Evolutionary conservation across 1,140 invertebrate genomes (phyloP), one percentile per base, ranked within the genome.

Genomic region (Drosophila mauritiana): DNA sequence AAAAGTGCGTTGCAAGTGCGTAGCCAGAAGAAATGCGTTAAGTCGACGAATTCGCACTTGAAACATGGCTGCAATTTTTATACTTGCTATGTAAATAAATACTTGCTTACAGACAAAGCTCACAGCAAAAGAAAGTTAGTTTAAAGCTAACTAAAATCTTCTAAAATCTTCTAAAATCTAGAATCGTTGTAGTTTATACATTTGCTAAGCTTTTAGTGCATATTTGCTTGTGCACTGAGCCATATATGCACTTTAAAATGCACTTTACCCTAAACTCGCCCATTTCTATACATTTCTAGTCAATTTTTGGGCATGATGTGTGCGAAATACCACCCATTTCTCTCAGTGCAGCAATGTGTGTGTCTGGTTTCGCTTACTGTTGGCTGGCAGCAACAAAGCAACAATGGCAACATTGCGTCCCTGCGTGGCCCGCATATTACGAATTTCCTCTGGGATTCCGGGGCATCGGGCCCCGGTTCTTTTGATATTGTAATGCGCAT

Each of bases 401-500:
- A 43, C 40, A 64, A 42, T 27, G 5, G 45, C 67, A 64, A 62
- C 55, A 62, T 57, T 31, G 54, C 53, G 52, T 39, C 62, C 58
- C 59, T 13, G 59, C 25, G n/a, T 57, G 54, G 54, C 43, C 62
- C 77, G 62, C 69, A 77, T 84, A 73, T 65, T 80, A 73, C 65
- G 76, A 52, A 73, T 69, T 76, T 72, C 65, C 83, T 79, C 17
- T 67, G 83, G 83, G 83, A 88, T 83, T 88, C 70, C 65, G 46
- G 68, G 67, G 72, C 65, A 78, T 62, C 49, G 69, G 55, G n/a
- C 48, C 53, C n/a, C 37, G 11, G 58, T 53, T 68, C 83, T 54
- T 86, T 86, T 86, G 83, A 86, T 86, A 86, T 86, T 88, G 70
- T 86, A 86, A 86, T 86, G 83, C 88, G 75, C 83, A 82, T 88